These are phyloP conservation scores for Nemoura dubitans DNA, from an alignment of 2,888 invertebrate genomes.

Conservation along the genomic window DNA sequence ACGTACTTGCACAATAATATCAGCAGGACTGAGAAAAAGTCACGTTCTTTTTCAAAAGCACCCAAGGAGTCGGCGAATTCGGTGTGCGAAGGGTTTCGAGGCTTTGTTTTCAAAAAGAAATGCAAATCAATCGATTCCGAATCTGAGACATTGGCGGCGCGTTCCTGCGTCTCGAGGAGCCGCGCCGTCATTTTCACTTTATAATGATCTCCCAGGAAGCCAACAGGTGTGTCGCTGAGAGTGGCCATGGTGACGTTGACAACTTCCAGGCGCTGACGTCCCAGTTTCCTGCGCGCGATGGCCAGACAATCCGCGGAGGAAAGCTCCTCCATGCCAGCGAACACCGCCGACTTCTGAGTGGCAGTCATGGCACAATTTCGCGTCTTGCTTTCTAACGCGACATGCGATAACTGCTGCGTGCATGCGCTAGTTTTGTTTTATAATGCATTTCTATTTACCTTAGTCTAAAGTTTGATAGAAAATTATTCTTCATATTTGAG, in stretches of 20 bases:
- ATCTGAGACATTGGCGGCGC: neutral
- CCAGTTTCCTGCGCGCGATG: neutral
- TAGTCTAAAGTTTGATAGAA: too few species aligned
- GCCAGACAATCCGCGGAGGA: neutral
- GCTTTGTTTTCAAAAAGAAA: neutral
- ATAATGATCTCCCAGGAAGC: constrained; percentile 10
- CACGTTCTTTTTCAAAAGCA: neutral
- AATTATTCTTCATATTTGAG: too few species aligned
- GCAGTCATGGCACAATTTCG: neutral
- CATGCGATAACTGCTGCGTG: too few species aligned
- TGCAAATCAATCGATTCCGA: neutral
- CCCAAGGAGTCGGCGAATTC: neutral
- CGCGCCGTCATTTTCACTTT: neutral
- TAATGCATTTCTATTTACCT: too few species aligned
- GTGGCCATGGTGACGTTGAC: neutral
- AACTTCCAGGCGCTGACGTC: neutral
- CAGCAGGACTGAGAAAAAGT: neutral
- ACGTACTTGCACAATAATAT: neutral
- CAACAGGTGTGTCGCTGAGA: constrained; percentile 9
- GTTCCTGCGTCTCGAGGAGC: neutral
- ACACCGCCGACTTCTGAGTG: neutral
- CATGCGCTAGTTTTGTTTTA: too few species aligned
- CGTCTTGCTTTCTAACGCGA: too few species aligned
- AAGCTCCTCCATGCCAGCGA: neutral
- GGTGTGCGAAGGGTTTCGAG: neutral